Percentiles rank a stretch among this genome's conserved stretches.
These are phyloP conservation scores for Deroplatys truncata DNA, from an alignment of 2,888 invertebrate genomes.

Conservation along the genomic window DNA sequence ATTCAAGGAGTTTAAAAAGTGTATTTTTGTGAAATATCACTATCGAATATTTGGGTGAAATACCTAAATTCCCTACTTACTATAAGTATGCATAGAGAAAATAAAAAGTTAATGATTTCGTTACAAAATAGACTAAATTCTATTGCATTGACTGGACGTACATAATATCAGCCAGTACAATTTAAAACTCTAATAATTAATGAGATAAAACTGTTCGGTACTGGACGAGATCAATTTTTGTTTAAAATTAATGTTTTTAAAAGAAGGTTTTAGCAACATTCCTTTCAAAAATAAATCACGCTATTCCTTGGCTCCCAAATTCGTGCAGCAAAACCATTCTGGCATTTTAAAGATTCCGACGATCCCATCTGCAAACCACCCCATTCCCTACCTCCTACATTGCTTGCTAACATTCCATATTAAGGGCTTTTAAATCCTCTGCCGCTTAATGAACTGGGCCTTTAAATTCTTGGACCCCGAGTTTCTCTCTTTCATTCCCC, in stretches of 20 bases:
- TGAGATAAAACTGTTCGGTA: too few relatives aligned
- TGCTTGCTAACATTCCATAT: neutral
- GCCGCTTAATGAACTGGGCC: neutral
- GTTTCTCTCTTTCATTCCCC: neutral
- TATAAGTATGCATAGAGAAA: neutral
- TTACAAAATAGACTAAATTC: too few relatives aligned
- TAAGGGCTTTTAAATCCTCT: neutral
- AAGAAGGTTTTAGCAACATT: too few relatives aligned
- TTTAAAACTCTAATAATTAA: too few relatives aligned
- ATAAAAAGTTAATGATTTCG: too few relatives aligned
- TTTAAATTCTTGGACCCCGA: neutral
- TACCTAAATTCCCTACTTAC: conserved; percentile 22
- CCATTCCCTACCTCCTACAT: neutral
- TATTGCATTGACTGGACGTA: too few relatives aligned
- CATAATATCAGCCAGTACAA: too few relatives aligned
- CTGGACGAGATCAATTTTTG: too few relatives aligned
- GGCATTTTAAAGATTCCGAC: neutral
- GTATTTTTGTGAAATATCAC: neutral
- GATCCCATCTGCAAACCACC: neutral
- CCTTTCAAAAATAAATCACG: neutral
- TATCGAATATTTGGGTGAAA: neutral
- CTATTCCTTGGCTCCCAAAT: neutral
- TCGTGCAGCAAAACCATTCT: neutral
- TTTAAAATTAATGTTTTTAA: too few relatives aligned
- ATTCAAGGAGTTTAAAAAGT: neutral